A percentile compares a stretch with the other conserved stretches of the same genome.
Conservation (phyloP, 1,140 invertebrate genomes). For the Cydia pomonella region DNA sequence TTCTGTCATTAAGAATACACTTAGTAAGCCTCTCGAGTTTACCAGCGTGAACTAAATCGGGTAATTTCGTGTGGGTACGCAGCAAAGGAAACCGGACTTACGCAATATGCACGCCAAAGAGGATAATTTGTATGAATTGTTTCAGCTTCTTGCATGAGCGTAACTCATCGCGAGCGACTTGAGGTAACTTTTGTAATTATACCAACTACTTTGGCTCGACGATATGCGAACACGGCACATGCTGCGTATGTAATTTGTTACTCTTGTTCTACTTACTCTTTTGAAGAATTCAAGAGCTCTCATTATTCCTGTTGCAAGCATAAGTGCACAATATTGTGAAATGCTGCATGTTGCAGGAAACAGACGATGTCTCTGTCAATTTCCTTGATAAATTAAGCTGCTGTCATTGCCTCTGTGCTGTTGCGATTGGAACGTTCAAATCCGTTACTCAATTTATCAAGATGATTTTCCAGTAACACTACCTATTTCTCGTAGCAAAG, state of each 20-base stretch:
- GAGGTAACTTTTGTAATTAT: conserved; percentile 28
- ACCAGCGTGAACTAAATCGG: neutral
- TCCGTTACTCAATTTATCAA: too few species aligned
- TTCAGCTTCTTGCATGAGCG: neutral
- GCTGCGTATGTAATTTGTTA: conserved; percentile 20
- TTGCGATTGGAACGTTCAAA: too few species aligned
- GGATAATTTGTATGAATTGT: conserved; percentile 29
- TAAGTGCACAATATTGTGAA: too few species aligned
- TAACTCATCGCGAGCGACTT: conserved; percentile 19
- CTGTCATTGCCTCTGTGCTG: too few species aligned
- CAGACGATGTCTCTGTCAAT: too few species aligned
- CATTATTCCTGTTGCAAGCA: neutral
- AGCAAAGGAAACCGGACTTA: conserved; percentile 15
- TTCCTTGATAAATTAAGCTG: neutral
- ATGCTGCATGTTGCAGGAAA: too few species aligned
- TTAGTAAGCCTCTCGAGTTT: neutral
- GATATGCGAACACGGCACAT: conserved; percentile 16
- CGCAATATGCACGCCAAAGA: conserved; percentile 17
- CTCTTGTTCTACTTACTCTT: conserved; percentile 12
- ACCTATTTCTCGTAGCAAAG: too few species aligned
- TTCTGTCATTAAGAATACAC: neutral
- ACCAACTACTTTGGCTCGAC: conserved; percentile 2
- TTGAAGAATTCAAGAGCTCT: conserved; percentile 19
- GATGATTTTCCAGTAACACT: too few species aligned
- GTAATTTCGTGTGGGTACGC: neutral